These are phyloP conservation scores for Eumeta japonica DNA, from an alignment of 1,140 invertebrate species.

Conservation along the genomic window DNA sequence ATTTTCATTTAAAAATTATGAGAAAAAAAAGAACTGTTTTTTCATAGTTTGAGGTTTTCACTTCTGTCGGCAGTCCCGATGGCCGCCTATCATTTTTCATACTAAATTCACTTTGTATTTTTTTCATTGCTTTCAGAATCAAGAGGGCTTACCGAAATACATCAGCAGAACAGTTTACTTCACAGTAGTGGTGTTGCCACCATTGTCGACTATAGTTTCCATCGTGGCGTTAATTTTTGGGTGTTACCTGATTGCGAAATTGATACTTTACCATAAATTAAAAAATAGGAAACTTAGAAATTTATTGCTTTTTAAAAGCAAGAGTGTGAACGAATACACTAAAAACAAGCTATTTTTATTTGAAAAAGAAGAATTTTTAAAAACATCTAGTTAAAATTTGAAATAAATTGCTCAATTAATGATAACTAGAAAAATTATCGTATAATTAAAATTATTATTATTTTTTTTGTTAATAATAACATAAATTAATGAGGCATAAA, in stretches of 20 bases:
- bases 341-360: too few species aligned
- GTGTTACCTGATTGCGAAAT: constrained; percentile 27
- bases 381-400: constrained; percentile 17
- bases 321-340: too few species aligned
- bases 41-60: too few species aligned
- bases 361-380: constrained; percentile 40
- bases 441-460: too few species aligned
- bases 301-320: constrained; percentile 25
- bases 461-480: too few species aligned
- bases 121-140: constrained; percentile 60
- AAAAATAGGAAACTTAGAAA: constrained; percentile 20
- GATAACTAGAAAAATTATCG: too few species aligned
- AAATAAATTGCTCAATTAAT: constrained; percentile 2
- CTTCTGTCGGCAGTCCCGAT: too few species aligned
- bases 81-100: too few species aligned
- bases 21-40: too few species aligned
- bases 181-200: constrained; percentile 49
- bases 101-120: constrained; percentile 14
- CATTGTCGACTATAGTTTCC: constrained; percentile 30
- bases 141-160: constrained; percentile 58
- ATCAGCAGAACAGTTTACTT: constrained; percentile 54
- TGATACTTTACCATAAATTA: constrained; percentile 23
- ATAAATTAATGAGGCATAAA: too few species aligned
- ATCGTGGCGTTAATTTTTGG: constrained; percentile 24
- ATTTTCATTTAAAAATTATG: too few species aligned